These are phyloP conservation scores for Harmothoe impar DNA, from an alignment of 2,888 invertebrate genomes.

Conservation along the genomic window DNA sequence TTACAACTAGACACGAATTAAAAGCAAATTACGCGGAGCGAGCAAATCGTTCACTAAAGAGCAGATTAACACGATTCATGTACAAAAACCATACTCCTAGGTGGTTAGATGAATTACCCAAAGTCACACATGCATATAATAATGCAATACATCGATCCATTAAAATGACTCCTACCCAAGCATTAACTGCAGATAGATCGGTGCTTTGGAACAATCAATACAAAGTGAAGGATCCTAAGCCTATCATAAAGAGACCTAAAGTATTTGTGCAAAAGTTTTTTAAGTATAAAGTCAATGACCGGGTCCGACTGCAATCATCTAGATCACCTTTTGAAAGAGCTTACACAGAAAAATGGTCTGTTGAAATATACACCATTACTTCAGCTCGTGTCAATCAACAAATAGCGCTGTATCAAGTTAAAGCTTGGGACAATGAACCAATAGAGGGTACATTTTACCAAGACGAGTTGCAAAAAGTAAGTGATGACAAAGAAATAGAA, in stretches of 20 bases:
- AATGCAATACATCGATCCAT: not conserved
- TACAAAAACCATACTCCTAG: not conserved
- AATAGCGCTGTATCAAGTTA: not conserved
- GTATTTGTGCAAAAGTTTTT: too few species aligned
- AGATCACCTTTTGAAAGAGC: slow-evolving; percentile 10
- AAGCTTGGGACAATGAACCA: not conserved
- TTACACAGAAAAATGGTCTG: not conserved
- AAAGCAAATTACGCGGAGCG: slow-evolving; percentile 7
- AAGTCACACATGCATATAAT: not conserved
- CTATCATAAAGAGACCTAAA: not conserved
- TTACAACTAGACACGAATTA: not conserved
- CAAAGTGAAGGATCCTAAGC: not conserved
- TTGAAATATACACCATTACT: not conserved
- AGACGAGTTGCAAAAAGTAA: slow-evolving; percentile 2
- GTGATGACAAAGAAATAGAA: not conserved
- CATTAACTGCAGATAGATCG: not conserved
- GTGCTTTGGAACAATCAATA: not conserved
- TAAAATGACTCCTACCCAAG: not conserved
- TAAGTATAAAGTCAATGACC: not conserved
- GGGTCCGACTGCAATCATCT: not conserved
- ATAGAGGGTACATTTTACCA: slow-evolving; percentile 2
- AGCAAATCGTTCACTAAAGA: not conserved
- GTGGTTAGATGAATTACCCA: not conserved
- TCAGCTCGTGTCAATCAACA: too few species aligned
- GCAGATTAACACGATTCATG: not conserved